These are phyloP conservation scores for Microcebus murinus DNA, from an alignment of 2,113 vertebrate species.

Conservation along the genomic window DNA sequence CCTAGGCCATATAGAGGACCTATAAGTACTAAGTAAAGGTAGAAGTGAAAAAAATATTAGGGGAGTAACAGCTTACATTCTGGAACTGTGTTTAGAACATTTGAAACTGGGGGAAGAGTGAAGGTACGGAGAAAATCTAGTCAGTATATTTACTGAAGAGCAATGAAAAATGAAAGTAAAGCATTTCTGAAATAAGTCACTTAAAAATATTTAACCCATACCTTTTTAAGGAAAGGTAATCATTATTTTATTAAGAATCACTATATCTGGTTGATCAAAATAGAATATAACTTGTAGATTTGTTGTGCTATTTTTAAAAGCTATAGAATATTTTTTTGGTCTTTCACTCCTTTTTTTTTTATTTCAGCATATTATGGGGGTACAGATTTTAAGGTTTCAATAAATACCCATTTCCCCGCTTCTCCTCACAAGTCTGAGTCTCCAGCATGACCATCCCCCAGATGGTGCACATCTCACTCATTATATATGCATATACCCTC, in stretches of 20 bases:
- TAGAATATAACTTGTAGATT: not conserved
- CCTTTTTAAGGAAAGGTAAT: not conserved
- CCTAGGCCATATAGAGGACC: not conserved
- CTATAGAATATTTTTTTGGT: not conserved
- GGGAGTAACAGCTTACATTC: not conserved
- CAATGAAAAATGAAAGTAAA: slow-evolving; percentile 20
- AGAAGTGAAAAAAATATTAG: not conserved
- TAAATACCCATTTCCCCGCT: too few relatives aligned
- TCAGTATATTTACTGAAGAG: not conserved
- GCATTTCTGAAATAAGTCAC: slow-evolving; percentile 22
- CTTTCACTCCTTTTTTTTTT: too few relatives aligned
- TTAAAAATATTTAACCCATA: not conserved
- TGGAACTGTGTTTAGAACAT: not conserved
- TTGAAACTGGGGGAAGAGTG: not conserved
- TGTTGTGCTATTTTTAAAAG: not conserved
- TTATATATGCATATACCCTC: too few relatives aligned
- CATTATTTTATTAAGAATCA: slow-evolving; percentile 17
- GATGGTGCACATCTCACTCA: too few relatives aligned
- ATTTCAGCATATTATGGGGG: too few relatives aligned
- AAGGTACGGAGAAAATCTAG: not conserved
- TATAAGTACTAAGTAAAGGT: not conserved
- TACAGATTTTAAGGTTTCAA: too few relatives aligned
- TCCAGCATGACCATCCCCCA: too few relatives aligned
- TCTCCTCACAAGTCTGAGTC: too few relatives aligned
- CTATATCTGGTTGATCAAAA: not conserved